Evolutionary conservation across 2,888 invertebrate species (phyloP), one percentile per base, ranked within the genome.

Genomic region (Aromia moschata): DNA sequence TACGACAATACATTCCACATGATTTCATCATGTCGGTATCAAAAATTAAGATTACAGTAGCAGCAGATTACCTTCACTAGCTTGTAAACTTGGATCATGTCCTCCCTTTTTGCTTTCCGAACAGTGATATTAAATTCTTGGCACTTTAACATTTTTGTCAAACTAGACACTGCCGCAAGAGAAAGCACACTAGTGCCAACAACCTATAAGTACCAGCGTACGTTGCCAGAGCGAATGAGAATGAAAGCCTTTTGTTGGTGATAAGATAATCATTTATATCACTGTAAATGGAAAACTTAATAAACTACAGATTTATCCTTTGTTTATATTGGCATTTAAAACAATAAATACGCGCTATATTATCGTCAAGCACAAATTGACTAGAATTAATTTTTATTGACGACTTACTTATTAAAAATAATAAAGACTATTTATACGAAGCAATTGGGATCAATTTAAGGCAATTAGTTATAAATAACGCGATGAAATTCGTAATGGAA

Each of bases 1-100:
- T 25, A 25, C 7, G 7, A 7, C 3, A 33, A 16, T 31, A 20
- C 11, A 30, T 5, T 30, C 30, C 30, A 30, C 5, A 7, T 30
- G 30, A 36, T n/a, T n/a, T n/a, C n/a, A n/a, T n/a, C n/a, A n/a
- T n/a, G n/a, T n/a, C n/a, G n/a, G n/a, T n/a, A n/a, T n/a, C n/a
- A n/a, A n/a, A n/a, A n/a, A n/a, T n/a, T n/a, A n/a, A n/a, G n/a
- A n/a, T n/a, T n/a, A n/a, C n/a, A n/a, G n/a, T n/a, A n/a, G n/a
- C n/a, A n/a, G n/a, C n/a, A 25, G 11, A 9, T 38, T 70, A 74
- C 87, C 83, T 85, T 85, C 60, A 87, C 85, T 81, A 87, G 81
- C 67, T 80, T 79, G 47, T 81, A 82, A 1, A 87, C 84, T 36
- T 81, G 81, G 1, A 67, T 44, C 86, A 86, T 86, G 64, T 87